These are phyloP conservation scores for Slavum lentiscoides DNA, from an alignment of 2,888 invertebrate genomes.

Conservation along the genomic window DNA sequence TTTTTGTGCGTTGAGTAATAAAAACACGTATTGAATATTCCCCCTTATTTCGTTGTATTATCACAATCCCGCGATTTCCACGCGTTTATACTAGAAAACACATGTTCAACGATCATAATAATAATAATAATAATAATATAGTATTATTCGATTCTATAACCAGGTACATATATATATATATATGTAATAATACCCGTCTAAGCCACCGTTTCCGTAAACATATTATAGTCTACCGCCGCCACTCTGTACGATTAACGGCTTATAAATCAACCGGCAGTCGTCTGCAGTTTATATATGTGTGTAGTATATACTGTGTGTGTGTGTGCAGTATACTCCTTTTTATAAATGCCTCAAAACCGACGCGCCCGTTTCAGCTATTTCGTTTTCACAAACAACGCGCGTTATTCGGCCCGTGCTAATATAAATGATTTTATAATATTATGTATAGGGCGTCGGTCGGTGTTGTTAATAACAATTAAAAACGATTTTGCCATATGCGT, in stretches of 20 bases:
- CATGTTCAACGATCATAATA: slow-evolving; percentile 17
- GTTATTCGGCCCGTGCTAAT: no score
- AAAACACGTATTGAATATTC: background rate
- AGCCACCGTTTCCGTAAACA: slow-evolving; percentile 31
- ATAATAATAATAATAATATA: background rate
- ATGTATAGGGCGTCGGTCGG: no score
- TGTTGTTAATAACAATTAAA: no score
- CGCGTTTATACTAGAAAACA: slow-evolving; percentile 22
- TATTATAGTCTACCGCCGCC: background rate
- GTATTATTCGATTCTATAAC: slow-evolving; percentile 9
- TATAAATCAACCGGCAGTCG: slow-evolving; percentile 44
- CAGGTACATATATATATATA: slow-evolving; percentile 27
- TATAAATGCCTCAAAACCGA: no score
- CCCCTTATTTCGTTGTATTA: background rate
- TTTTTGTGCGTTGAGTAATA: no score
- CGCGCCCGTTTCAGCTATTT: no score
- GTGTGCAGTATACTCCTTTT: no score
- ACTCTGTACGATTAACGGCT: slow-evolving; percentile 39
- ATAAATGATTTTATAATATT: no score
- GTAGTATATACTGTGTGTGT: no score
- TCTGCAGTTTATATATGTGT: background rate
- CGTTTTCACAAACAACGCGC: no score
- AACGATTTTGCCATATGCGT: no score
- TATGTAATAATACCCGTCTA: slow-evolving; percentile 12
- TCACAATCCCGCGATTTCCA: slow-evolving; percentile 14